Conservation (phyloP, 1,140 invertebrate genomes). For the Mizuhopecten yessoensis region DNA sequence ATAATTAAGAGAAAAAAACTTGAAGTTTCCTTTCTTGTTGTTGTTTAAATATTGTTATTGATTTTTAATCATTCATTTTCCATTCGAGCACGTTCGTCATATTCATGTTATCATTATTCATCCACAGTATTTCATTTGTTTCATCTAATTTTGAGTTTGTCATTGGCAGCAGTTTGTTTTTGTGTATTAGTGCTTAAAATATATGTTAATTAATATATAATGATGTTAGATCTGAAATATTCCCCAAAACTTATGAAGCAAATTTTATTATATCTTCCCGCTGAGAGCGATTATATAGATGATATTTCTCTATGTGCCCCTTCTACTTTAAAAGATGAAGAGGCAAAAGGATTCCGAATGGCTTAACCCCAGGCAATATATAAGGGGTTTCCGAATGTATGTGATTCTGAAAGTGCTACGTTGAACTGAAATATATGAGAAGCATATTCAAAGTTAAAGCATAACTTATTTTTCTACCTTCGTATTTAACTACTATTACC, state of each 20-base stretch:
- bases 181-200: not conserved
- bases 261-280: not conserved
- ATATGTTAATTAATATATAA: not conserved
- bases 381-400: not conserved
- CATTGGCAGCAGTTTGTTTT: not conserved
- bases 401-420: slow-evolving; percentile 30
- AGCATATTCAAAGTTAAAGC: slow-evolving; percentile 14
- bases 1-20: not conserved
- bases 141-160: slow-evolving; percentile 32
- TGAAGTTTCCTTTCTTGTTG: slow-evolving; percentile 26
- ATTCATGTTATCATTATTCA: not conserved
- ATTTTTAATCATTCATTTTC: slow-evolving; percentile 24
- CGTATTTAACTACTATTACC: not conserved
- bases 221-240: slow-evolving; percentile 18
- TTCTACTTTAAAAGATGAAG: not conserved
- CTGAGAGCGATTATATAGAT: not conserved
- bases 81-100: not conserved
- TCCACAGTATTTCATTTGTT: not conserved
- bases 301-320: not conserved
- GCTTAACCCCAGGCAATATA: not conserved
- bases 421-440: not conserved
- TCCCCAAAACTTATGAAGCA: not conserved
- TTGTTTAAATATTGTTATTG: slow-evolving; percentile 36
- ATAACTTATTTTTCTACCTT: slow-evolving; percentile 40
- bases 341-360: not conserved